Evolutionary conservation across 2,888 invertebrate species (phyloP), one percentile per base, ranked within the genome.

Genomic region (Eucera pruinosa): DNA sequence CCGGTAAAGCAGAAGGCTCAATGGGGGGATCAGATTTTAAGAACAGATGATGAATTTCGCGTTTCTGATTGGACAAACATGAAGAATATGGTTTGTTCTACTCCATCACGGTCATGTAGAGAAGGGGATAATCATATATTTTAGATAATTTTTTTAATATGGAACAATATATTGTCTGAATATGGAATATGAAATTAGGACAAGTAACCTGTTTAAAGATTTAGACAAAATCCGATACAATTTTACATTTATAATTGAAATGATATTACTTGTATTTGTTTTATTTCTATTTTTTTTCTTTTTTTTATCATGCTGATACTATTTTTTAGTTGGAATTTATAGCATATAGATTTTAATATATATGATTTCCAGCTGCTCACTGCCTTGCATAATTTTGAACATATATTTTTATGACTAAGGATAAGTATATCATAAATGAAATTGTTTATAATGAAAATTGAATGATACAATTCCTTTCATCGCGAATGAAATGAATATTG

Each of bases 41-140:
- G 79, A 6, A 78, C 74, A 60, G 87, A 87, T 7, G 88, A 89
- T 30, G 89, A 88, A 62, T 70, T 88, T 41, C 83, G 80, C 39
- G 39, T 89, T 20, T 71, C 85, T 33, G 88, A 89, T 58, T 92
- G 91, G 91, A 87, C 86, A 20, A 90, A 90, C 41, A 86, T 89
- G 57, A 83, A 76, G 58, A 85, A 88, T 65, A 81, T 91, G 70
- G 89, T 88, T 55, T 89, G 91, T 67, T 92, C 92, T 2, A 92
- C 92, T 2, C 91, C 91, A 3, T 92, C 91, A 2, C 91, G 88
- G 62, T 81, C 71, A 39, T 83, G 83, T 39, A 83, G 81, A 64
- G 79, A 79, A 58, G 81, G 62, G 60, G 78, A 80, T 23, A 77
- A 61, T 66, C 39, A 62, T 45, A 33, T 72, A 68, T 18, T 30